Evolutionary conservation across 92 coral and sea anemone species (phyloP).

Genomic region (Porites rus): DNA sequence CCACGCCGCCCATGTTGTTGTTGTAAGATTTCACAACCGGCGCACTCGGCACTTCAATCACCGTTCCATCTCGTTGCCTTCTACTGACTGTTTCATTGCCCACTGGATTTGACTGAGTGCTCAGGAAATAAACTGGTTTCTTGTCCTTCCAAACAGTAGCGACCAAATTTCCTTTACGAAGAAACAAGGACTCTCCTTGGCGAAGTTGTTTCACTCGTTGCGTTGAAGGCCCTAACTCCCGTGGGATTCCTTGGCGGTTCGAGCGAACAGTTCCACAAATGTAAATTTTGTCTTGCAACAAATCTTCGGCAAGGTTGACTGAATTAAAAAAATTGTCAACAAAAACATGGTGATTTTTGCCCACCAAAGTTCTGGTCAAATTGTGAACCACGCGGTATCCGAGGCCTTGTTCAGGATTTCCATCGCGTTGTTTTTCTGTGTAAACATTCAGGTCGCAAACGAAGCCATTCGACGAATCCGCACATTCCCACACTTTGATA

Average conservation of each 20-base stretch:
- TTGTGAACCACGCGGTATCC: slow-evolving; percentile 50
- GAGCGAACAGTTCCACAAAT: slow-evolving; percentile 70
- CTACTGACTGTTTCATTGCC: too few relatives aligned
- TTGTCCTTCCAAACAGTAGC: background rate
- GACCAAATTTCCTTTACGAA: too few relatives aligned
- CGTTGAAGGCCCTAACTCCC: too few relatives aligned
- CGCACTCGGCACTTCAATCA: slow-evolving; percentile 1
- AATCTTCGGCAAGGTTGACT: slow-evolving; percentile 43
- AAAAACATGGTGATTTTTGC: slow-evolving; percentile 16
- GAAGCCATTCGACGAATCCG: background rate
- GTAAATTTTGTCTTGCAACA: slow-evolving; percentile 47
- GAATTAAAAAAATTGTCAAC: slow-evolving; percentile 64
- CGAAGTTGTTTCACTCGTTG: background rate
- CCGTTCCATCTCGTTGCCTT: too few relatives aligned
- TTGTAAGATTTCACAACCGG: slow-evolving; percentile 25
- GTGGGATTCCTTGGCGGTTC: slow-evolving; percentile 61
- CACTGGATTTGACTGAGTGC: too few relatives aligned
- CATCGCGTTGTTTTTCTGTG: slow-evolving; percentile 15
- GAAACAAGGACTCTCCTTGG: slow-evolving; percentile 32
- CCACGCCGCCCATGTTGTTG: slow-evolving; percentile 54
- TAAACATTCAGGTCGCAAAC: slow-evolving; percentile 26
- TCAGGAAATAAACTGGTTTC: too few relatives aligned
- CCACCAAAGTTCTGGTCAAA: slow-evolving; percentile 18
- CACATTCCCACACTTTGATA: slow-evolving; percentile 38
- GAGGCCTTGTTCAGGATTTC: slow-evolving; percentile 27